phyloP scores from a whole-genome alignment of 2,113 vertebrate species.

The Myrmecophaga tridactyla region DNA sequence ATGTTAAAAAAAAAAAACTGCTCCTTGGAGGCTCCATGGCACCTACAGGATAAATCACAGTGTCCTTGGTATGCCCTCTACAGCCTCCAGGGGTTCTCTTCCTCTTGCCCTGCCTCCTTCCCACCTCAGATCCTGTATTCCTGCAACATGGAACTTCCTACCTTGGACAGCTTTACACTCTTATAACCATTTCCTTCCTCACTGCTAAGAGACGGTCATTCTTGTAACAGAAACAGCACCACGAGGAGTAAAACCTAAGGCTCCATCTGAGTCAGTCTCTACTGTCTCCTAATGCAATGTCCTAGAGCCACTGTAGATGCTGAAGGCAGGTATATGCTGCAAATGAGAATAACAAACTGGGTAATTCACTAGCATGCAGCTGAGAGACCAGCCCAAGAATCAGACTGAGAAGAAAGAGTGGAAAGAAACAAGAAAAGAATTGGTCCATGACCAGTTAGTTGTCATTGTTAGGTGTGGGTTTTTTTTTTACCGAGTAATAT shows the following conservation, averaged over 20 bases:
- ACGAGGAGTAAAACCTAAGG: neutral
- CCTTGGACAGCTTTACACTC: neutral
- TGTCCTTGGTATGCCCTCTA: no score
- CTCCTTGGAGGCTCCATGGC: no score
- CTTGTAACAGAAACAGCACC: neutral
- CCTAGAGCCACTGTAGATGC: neutral
- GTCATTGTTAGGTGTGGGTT: neutral
- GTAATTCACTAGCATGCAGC: neutral
- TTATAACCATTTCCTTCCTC: neutral
- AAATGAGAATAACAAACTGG: neutral
- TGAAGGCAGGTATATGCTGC: neutral
- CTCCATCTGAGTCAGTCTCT: neutral
- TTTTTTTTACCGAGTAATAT: neutral
- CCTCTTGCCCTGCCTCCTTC: neutral
- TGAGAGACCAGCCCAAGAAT: neutral
- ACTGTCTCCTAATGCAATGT: neutral
- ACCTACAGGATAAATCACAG: accelerated
- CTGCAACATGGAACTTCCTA: neutral
- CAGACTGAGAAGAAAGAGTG: neutral
- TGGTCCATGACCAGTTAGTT: neutral
- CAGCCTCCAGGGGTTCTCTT: neutral
- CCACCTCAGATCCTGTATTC: neutral
- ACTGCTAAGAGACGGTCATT: neutral
- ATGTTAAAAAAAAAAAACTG: no score
- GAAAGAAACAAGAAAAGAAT: neutral